phyloP scores from a whole-genome alignment of 64 coral and sea anemone species.

The Anthopleura sola region DNA sequence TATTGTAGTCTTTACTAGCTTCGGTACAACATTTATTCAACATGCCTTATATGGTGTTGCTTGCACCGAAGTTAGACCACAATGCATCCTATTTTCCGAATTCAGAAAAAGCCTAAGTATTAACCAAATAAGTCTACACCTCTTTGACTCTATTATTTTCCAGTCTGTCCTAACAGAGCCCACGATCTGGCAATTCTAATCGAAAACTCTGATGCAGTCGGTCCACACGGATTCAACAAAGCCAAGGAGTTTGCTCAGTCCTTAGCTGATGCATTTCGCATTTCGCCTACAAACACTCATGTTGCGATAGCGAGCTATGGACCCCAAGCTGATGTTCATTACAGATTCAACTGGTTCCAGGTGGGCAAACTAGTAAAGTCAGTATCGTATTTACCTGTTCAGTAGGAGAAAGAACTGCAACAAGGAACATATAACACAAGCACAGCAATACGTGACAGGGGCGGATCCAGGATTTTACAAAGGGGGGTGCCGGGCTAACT shows the following conservation, averaged over 20 bases:
- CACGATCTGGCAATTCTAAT: slow-evolving; percentile 20
- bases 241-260: background rate
- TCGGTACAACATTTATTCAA: no score
- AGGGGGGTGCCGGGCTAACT: no score
- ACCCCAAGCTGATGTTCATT: background rate
- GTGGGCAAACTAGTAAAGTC: background rate
- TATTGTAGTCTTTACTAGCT: no score
- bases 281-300: background rate
- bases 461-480: no score
- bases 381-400: background rate
- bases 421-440: no score
- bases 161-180: slow-evolving; percentile 4
- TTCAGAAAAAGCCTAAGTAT: no score
- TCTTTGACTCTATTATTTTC: background rate
- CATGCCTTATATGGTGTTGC: no score
- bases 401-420: background rate
- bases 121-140: no score
- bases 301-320: background rate
- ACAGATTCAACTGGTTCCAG: slow-evolving; percentile 7
- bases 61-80: no score
- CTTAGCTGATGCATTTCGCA: slow-evolving; percentile 2
- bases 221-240: background rate
- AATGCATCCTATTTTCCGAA: no score
- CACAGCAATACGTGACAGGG: no score
- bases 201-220: background rate